Evolutionary conservation across 2,113 vertebrate species (phyloP), one percentile per base, ranked within the genome.

Genomic region (Falco punctatus): DNA sequence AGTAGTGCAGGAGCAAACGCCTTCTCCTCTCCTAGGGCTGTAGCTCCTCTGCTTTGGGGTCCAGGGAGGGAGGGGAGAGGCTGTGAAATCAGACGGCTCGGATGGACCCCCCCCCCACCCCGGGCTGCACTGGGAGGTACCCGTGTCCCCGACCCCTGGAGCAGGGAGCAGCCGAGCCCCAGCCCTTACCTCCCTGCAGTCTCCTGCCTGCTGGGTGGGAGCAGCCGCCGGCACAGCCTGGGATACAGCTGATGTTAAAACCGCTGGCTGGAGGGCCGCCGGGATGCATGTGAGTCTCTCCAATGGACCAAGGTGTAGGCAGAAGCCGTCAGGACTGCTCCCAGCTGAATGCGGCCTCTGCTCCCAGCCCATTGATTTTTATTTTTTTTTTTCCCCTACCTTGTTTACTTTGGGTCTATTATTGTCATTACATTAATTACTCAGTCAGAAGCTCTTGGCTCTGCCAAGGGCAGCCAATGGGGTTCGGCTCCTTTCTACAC

Each of bases 361-460:
- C 89, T 94, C 88, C 28, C 51, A 48, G 81, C 61, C 73, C 92
- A 98, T 98, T 93, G 98, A 97, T 97, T 97, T 96, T 88, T 70
- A 20, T 42, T 62, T 78, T 84, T 73, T 73, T 49, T 58, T 70
- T 48, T 32, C 13, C 5, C 71, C 30, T 88, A 13, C 92, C 86
- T 86, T 98, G 95, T 98, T 97, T 97, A 97, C 96, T 97, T 96
- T 97, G 81, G 81, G 92, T 90, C 96, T 96, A 82, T 97, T 97
- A 97, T 95, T 97, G 94, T 95, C 95, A 97, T 97, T 97, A 94
- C 55, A 55, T 90, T 98, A 97, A 98, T 97, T 97, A 96, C 92
- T 78, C 82, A 75, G 94, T 51, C 75, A 96, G 94, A 92, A 95
- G 92, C 95, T 88, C 96, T 94, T 55, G 10, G 85, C 40, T 62